Conservation (phyloP, 2,888 invertebrate genomes). For the Chalcosyrphus nemorum region DNA sequence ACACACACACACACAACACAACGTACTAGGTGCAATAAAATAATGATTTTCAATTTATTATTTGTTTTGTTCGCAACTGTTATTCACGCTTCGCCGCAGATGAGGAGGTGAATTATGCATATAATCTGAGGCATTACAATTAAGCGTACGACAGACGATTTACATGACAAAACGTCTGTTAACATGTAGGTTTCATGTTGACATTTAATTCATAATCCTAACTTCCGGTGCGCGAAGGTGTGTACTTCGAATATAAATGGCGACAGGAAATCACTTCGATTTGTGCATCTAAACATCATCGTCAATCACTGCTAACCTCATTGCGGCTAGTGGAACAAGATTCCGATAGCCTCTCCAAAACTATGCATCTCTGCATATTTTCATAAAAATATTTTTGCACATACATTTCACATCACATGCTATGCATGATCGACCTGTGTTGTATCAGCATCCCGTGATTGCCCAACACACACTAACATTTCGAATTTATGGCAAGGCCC, state of each 20-base stretch:
- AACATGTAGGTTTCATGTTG: conserved; percentile 49
- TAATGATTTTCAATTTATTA: conserved; percentile 71
- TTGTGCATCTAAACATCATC: not conserved
- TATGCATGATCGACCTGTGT: conserved; percentile 60
- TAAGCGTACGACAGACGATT: conserved; percentile 52
- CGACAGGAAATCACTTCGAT: not conserved
- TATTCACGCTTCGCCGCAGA: conserved; percentile 66
- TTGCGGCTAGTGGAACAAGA: conserved; percentile 47
- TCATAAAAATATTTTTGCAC: conserved; percentile 67
- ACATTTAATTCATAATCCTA: conserved; percentile 66
- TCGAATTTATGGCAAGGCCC: conserved; percentile 62
- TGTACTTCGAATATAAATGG: not conserved
- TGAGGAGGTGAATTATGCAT: conserved; percentile 68
- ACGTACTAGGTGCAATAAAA: conserved; percentile 64
- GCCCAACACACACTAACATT: conserved; percentile 24
- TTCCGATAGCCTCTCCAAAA: conserved; percentile 36
- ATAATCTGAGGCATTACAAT: conserved; percentile 57
- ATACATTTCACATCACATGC: conserved; percentile 57
- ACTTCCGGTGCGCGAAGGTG: conserved; percentile 41
- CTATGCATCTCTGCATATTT: conserved; percentile 53
- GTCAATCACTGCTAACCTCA: conserved; percentile 38
- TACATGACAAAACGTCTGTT: conserved; percentile 71
- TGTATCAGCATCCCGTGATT: conserved; percentile 50
- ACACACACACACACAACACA: too few relatives aligned
- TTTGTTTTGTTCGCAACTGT: conserved; percentile 60